Conservation (phyloP, 2,888 invertebrate species). For the Diaphora mendica region DNA sequence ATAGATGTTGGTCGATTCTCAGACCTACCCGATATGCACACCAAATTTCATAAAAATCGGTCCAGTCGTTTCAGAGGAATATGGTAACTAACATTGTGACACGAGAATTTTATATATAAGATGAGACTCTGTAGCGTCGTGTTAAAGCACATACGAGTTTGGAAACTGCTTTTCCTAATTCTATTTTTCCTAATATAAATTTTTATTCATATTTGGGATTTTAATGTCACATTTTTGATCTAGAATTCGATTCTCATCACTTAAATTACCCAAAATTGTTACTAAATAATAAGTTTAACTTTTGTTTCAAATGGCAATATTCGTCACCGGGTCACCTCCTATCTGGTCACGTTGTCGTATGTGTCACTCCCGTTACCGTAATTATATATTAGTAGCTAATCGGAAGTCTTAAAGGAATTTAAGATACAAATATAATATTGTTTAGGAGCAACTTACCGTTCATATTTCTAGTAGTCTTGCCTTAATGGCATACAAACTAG, state of each 20-base stretch:
- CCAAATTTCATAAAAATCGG: no score
- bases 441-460: constrained; percentile 67
- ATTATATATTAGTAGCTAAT: neutral
- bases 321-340: constrained; percentile 22
- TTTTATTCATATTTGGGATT: no score
- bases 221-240: neutral
- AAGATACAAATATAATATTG: neutral
- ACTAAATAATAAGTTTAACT: neutral
- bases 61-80: no score
- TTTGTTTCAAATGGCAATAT: neutral
- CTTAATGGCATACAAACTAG: constrained; percentile 99
- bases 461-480: constrained; percentile 90
- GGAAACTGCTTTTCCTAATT: neutral
- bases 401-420: no score
- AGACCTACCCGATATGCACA: no score
- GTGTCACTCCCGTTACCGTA: constrained; percentile 47
- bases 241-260: neutral
- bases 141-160: neutral
- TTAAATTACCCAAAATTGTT: neutral
- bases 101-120: no score
- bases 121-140: neutral
- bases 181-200: no score
- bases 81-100: no score
- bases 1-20: no score
- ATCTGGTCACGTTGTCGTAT: constrained; percentile 52